Base-by-base conservation (phyloP, 2,797 vertebrate genomes). In the Decapterus maruadsi region DNA sequence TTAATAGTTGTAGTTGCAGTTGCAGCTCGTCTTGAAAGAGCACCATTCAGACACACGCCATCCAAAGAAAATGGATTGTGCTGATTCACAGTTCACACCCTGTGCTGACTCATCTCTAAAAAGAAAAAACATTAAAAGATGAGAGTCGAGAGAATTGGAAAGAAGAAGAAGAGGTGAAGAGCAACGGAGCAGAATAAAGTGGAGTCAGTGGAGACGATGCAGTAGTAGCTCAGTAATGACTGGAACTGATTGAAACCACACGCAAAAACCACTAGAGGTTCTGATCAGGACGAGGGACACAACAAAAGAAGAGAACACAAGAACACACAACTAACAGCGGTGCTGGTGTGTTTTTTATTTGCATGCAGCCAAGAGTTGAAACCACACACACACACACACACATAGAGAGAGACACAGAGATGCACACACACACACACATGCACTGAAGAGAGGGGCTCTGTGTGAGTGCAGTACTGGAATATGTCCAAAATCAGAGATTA, bases 401-500 rank as follows among this genome's bases (percentile, higher is more conserved):
- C 86, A 88, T 86, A 78, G 84, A 88, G 86, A 78, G 2, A 77
- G 82, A 77, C 66, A 57, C 83, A 43, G 3, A 43, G 11, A 43
- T 4, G 9, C 75, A 77, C 77, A 77, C 80, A 85, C 78, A 77
- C 48, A 67, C 77, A 81, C 64, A 77, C 48, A 67, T 75, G 80
- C 64, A 88, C 87, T 77, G 20, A 60, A 46, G 26, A 60, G 51
- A 80, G 66, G 54, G 74, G 68, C 72, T 26, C 1, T 75, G 78
- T 87, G 83, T 83, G 87, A 93, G 90, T 79, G 83, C 69, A 67
- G 62, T 4, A 76, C 79, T 93, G 93, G 94, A 95, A 91, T 81
- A 83, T 82, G 86, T 93, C 92, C 90, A 95, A 90, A 94, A 90
- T 83, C 72, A 89, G 87, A 90, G 93, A 94, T 95, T 94, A 94